These are phyloP conservation scores for Umimayanthus kanabou DNA, from an alignment of 92 coral and sea anemone species.

Conservation along the genomic window DNA sequence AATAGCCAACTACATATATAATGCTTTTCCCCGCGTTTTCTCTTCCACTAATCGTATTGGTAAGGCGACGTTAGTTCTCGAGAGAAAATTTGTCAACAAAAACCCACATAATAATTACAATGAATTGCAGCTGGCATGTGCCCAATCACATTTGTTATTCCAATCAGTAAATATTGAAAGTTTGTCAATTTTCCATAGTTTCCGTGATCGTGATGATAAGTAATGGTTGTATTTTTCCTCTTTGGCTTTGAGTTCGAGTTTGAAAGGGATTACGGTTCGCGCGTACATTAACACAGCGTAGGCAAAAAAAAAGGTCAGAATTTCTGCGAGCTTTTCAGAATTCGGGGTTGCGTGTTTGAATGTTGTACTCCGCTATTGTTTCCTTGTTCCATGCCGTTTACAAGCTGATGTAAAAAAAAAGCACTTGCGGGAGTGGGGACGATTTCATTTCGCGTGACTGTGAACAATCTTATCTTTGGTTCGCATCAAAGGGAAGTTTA, in stretches of 20 bases:
- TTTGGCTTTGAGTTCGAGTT: background rate
- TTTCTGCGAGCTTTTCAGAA: background rate
- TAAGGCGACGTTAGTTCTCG: background rate
- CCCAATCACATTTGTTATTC: constrained; percentile 7
- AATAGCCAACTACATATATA: background rate
- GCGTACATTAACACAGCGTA: background rate
- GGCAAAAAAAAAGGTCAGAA: background rate
- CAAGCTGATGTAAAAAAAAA: background rate
- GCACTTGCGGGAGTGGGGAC: background rate
- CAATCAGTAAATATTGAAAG: background rate
- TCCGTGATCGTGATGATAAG: background rate
- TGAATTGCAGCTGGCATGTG: constrained; percentile 31
- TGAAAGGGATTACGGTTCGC: background rate
- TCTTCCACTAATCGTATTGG: background rate
- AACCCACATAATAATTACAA: constrained; percentile 6
- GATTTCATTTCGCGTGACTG: constrained; percentile 4
- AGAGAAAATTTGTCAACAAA: constrained; percentile 8
- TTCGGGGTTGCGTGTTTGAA: background rate
- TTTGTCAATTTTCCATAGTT: background rate
- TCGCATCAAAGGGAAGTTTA: background rate
- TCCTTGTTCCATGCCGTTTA: background rate
- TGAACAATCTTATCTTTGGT: background rate
- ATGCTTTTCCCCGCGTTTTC: background rate
- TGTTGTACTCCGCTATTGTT: background rate
- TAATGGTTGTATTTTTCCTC: background rate